Conservation (phyloP, 2,113 vertebrate genomes). For the Eretmodus cyanostictus region DNA sequence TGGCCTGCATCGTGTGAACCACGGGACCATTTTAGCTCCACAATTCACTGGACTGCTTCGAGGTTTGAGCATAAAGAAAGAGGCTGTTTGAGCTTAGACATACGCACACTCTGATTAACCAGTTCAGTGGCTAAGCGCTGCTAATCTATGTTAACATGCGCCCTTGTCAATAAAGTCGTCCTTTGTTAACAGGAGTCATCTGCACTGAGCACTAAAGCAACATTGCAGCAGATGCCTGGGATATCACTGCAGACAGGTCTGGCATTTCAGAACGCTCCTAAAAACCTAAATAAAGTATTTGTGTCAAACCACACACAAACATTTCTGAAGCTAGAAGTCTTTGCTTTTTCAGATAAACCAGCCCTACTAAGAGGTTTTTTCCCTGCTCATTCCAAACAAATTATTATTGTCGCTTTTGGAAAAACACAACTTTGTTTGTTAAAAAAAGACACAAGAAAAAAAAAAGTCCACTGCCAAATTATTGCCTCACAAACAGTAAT, state of each 20-base stretch:
- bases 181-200: neutral
- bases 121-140: constrained; percentile 9
- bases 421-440: neutral
- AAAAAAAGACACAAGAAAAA: neutral
- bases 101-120: constrained; percentile 1
- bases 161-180: neutral
- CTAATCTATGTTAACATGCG: constrained; percentile 25
- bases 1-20: neutral
- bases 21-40: neutral
- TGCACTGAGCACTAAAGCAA: neutral
- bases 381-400: constrained; percentile 4
- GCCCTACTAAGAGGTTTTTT: neutral
- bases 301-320: neutral
- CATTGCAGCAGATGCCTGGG: neutral
- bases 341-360: constrained; percentile 8
- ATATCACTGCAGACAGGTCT: neutral
- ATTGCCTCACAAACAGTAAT: constrained; percentile 11
- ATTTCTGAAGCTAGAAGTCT: neutral
- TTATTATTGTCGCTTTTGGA: neutral
- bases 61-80: neutral
- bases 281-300: neutral
- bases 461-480: neutral
- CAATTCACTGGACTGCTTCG: neutral
- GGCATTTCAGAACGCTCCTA: neutral
- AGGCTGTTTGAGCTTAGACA: neutral